phyloP scores from a whole-genome alignment of 2,113 vertebrate species.

The Carlito syrichta region DNA sequence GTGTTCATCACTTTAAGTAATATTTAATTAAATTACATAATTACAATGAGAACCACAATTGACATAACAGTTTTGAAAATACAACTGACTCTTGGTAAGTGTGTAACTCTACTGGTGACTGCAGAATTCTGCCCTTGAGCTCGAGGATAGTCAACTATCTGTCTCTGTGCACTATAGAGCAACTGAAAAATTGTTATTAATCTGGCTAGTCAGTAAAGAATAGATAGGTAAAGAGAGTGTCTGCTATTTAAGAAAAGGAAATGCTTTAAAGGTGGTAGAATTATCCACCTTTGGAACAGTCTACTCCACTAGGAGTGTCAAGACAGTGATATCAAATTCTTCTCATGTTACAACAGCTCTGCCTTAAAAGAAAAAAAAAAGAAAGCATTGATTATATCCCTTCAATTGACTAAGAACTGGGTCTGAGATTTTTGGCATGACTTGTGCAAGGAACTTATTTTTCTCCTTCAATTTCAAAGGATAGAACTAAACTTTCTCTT shows the following conservation, averaged over 20 bases:
- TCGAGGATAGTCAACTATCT: not conserved
- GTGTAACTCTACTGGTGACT: not conserved
- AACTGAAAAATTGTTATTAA: not conserved
- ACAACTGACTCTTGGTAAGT: not conserved
- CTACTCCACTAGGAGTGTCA: accelerated
- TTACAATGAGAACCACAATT: not conserved
- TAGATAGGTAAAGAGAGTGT: not conserved
- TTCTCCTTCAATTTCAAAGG: not conserved
- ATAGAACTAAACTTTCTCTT: not conserved
- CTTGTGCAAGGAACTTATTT: not conserved
- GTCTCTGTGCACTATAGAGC: not conserved
- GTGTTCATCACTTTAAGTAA: not conserved
- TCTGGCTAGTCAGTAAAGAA: not conserved
- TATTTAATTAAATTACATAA: not conserved
- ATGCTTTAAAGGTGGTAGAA: too few species aligned
- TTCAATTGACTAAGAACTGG: not conserved
- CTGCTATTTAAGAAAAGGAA: not conserved
- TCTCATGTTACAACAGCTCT: not conserved
- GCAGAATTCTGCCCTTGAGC: not conserved
- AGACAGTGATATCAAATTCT: not conserved
- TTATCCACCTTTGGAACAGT: accelerated
- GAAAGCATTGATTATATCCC: not conserved
- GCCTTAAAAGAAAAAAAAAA: not conserved
- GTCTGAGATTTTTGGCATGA: not conserved
- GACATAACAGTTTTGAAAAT: not conserved